Conservation (phyloP, 2,797 vertebrate genomes). For the Sebastes dallii region DNA sequence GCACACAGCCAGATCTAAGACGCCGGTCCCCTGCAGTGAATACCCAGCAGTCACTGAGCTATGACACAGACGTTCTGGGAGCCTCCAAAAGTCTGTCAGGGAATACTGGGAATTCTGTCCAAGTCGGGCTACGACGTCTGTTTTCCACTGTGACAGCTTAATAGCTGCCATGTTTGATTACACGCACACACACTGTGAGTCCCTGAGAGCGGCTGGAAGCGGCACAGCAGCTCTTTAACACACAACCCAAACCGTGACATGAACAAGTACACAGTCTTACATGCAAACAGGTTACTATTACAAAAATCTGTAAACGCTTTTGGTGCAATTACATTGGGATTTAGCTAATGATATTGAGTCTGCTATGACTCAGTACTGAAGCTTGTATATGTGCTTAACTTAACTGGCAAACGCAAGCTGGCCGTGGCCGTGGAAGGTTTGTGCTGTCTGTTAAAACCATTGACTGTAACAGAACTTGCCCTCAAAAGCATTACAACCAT, state of each 20-base stretch:
- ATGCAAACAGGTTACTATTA: background rate
- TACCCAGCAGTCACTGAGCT: slow-evolving; percentile 22
- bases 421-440: slow-evolving; percentile 3
- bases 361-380: slow-evolving; percentile 7
- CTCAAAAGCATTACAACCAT: slow-evolving; percentile 19
- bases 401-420: slow-evolving; percentile 11
- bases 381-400: slow-evolving; percentile 13
- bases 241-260: background rate
- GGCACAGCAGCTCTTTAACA: slow-evolving; percentile 10
- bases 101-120: slow-evolving; percentile 50
- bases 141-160: slow-evolving; percentile 55
- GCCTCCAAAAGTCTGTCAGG: slow-evolving; percentile 33
- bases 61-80: slow-evolving; percentile 42
- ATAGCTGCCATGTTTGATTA: slow-evolving; percentile 54
- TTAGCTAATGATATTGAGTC: background rate
- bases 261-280: background rate
- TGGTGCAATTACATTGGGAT: background rate
- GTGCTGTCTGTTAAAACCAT: slow-evolving; percentile 46
- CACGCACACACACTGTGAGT: slow-evolving; percentile 6
- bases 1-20: slow-evolving; percentile 37
- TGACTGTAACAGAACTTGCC: slow-evolving; percentile 21
- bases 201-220: slow-evolving; percentile 8
- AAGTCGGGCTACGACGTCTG: slow-evolving; percentile 21
- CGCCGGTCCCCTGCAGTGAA: slow-evolving; percentile 30
- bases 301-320: background rate